A percentile compares a stretch with the other conserved stretches of the same genome.
These are phyloP conservation scores for Neopipo cinnamomea DNA, from an alignment of 2,113 vertebrate genomes.

Conservation along the genomic window DNA sequence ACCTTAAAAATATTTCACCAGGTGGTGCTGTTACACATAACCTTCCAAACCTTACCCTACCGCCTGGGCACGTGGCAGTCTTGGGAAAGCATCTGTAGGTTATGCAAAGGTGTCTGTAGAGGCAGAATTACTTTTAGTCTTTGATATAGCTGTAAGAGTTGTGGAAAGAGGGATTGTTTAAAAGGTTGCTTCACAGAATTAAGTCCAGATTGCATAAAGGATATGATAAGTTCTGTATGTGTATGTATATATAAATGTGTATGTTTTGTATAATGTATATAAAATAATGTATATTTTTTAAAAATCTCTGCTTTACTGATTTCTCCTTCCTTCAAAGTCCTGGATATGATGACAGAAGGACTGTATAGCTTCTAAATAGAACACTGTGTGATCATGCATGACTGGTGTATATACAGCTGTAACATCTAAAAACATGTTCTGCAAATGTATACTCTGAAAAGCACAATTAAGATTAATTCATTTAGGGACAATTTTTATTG, in stretches of 20 bases:
- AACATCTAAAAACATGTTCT: background rate
- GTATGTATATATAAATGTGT: rapidly evolving
- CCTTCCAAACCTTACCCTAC: background rate
- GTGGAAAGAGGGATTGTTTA: background rate
- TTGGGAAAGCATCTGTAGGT: background rate
- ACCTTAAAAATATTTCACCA: conserved; percentile 20
- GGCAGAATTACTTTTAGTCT: background rate
- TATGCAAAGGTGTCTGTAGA: background rate
- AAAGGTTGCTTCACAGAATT: background rate
- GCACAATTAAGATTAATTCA: background rate
- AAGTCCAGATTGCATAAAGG: background rate
- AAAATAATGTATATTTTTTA: background rate
- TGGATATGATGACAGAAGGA: background rate
- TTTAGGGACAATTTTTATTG: background rate
- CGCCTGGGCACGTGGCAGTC: background rate
- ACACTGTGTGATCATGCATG: background rate
- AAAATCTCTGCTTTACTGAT: background rate
- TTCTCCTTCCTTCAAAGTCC: background rate
- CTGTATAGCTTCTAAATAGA: background rate
- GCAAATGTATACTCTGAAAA: background rate
- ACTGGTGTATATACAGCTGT: background rate
- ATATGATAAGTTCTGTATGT: background rate
- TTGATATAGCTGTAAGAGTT: background rate
- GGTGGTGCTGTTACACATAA: conserved; percentile 52
- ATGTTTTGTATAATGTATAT: background rate